Evolutionary conservation across 92 coral and sea anemone species (phyloP), one percentile per base, ranked within the genome.

Genomic region (Epizoanthus illoricatus): DNA sequence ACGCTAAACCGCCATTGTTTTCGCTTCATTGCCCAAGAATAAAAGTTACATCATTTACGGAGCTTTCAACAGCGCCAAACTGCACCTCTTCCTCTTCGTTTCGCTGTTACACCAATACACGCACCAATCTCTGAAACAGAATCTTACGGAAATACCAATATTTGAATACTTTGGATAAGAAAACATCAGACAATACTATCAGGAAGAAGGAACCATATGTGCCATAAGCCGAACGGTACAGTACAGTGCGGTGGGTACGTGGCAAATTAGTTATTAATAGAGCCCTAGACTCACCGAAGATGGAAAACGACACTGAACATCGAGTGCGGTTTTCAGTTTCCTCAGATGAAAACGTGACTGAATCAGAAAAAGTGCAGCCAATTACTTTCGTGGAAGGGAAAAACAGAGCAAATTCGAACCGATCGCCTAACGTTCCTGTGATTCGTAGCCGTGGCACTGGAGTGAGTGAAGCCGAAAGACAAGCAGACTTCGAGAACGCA

Each of bases 401-500:
- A 55, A 59, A 56, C 41, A 69, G 73, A 41, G 54, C 21, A 19
- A 81, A 68, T 7, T 20, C 70, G 9, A 76, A 76, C 69, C 62
- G 21, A 41, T 20, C 65, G 3, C 40, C 12, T 80, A 75, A 76
- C 42, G 55, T 81, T 67, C 92, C 92, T 2, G 87, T 89, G 52
- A 81, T 89, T 24, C 86, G 84, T 5, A 71, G 73, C 57, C 74
- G 90, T 58, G 78, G 91, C 1, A 84, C 80, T 13, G 95, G 95
- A 7, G 93, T 90, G 65, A 89, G 87, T 2, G 89, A 81, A 42
- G 87, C 90, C 4, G 92, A 92, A 39, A 36, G 95, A 67, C 86
- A 86, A 71, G 81, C 76, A 12, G 92, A 92, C 55, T 81, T 89
- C 23, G 91, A 92, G 75, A 85, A 81, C 69, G 95, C 95, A 6